Evolutionary conservation across 2,888 invertebrate species (phyloP).

Genomic region (Sthenelais limicola): DNA sequence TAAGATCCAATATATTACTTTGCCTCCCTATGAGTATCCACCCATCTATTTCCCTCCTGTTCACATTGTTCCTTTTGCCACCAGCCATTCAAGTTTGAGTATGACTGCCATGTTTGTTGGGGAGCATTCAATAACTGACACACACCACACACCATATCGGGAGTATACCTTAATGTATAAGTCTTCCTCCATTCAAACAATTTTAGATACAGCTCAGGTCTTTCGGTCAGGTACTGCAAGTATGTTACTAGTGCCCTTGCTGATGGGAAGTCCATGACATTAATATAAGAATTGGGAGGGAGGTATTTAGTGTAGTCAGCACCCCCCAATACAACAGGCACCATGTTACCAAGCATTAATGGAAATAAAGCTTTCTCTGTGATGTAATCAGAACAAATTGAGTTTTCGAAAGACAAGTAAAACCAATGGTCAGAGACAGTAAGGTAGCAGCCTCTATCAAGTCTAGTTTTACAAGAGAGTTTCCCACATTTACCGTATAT

Average conservation of each 20-base stretch:
- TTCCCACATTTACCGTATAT: neutral
- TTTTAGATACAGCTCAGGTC: no score
- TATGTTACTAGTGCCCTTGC: neutral
- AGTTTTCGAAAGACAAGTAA: slow-evolving; percentile 4
- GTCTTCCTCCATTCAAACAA: no score
- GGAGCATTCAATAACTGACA: no score
- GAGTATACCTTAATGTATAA: no score
- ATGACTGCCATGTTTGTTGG: no score
- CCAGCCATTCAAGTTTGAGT: no score
- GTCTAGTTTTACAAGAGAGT: neutral
- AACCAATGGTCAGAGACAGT: neutral
- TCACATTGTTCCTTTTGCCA: no score
- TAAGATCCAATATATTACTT: no score
- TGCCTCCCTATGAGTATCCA: no score
- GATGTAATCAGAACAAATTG: neutral
- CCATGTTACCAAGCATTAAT: neutral
- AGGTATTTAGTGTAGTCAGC: neutral
- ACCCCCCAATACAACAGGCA: neutral
- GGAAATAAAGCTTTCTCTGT: neutral
- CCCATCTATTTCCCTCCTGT: no score
- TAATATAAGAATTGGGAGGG: slow-evolving; percentile 4
- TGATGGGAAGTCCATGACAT: neutral
- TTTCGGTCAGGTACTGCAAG: no score
- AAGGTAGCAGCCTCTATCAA: neutral
- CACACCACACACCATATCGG: no score